These are phyloP conservation scores for Scotopteryx bipunctaria DNA, from an alignment of 2,888 invertebrate species.

Conservation along the genomic window DNA sequence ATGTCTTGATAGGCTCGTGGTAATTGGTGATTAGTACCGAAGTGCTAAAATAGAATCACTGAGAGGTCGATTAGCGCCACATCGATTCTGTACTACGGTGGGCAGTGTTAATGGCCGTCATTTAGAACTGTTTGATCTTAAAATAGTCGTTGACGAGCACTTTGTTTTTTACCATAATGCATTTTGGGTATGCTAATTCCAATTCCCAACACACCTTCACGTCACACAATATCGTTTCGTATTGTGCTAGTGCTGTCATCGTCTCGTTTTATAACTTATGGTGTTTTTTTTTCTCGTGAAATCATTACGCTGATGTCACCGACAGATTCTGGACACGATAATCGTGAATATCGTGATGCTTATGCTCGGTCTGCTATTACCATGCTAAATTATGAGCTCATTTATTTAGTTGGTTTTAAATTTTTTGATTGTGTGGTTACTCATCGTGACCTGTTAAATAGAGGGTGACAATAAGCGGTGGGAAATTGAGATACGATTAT, in stretches of 20 bases:
- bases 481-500: conserved; percentile 75
- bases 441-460: conserved; percentile 52
- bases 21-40: conserved; percentile 74
- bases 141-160: conserved; percentile 65
- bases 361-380: conserved; percentile 66
- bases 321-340: conserved; percentile 68
- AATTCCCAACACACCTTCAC: conserved; percentile 55
- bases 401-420: conserved; percentile 58
- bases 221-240: conserved; percentile 63
- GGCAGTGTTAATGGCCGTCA: conserved; percentile 69
- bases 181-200: conserved; percentile 68
- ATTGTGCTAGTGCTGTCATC: conserved; percentile 69
- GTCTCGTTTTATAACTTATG: conserved; percentile 61
- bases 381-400: conserved; percentile 70
- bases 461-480: conserved; percentile 60
- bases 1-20: conserved; percentile 58
- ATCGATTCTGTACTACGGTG: conserved; percentile 67
- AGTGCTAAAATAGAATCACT: conserved; percentile 71
- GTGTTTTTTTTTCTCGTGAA: conserved; percentile 62
- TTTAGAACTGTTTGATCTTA: conserved; percentile 68
- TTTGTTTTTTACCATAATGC: conserved; percentile 72
- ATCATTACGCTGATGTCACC: conserved; percentile 73
- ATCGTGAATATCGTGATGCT: conserved; percentile 72
- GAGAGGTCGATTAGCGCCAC: conserved; percentile 64
- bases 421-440: conserved; percentile 63